Conservation (phyloP, 2,113 vertebrate genomes). For the Ammodytes marinus region DNA sequence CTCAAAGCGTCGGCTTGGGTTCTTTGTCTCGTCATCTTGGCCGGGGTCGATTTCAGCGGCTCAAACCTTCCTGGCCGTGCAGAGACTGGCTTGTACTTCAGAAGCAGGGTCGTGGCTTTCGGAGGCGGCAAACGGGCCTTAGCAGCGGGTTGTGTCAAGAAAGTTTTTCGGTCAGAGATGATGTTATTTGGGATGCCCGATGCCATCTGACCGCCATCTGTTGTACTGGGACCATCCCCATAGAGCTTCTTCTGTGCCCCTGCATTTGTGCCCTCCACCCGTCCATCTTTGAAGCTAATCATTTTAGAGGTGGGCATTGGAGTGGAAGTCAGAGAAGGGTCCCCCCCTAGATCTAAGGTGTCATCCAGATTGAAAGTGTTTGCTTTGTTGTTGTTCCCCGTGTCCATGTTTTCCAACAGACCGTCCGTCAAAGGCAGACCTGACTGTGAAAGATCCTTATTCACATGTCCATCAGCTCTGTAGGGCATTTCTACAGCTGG, state of each 20-base stretch:
- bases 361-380: conserved; percentile 60
- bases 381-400: conserved; percentile 5
- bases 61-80: conserved; percentile 17
- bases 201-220: neutral
- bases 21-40: conserved; percentile 34
- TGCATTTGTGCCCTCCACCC: neutral
- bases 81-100: conserved; percentile 44
- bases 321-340: conserved; percentile 60
- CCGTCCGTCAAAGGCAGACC: neutral
- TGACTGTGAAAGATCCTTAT: conserved; percentile 22
- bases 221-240: conserved; percentile 10
- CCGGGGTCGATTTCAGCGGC: neutral
- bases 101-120: conserved; percentile 38
- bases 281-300: neutral
- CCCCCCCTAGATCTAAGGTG: conserved; percentile 48
- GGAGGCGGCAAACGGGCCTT: conserved; percentile 23
- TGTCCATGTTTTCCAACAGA: conserved; percentile 1
- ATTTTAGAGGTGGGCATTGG: conserved; percentile 59
- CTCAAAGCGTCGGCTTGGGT: conserved; percentile 32
- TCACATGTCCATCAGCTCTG: neutral
- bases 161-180: conserved; percentile 49
- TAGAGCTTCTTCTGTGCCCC: conserved; percentile 47
- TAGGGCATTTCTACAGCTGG: conserved; percentile 1
- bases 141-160: conserved; percentile 2
- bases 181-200: conserved; percentile 50